Percentiles rank a stretch among this genome's conserved stretches.
Evolutionary conservation across 1,140 invertebrate genomes (phyloP).

Genomic region (Goniozus legneri): DNA sequence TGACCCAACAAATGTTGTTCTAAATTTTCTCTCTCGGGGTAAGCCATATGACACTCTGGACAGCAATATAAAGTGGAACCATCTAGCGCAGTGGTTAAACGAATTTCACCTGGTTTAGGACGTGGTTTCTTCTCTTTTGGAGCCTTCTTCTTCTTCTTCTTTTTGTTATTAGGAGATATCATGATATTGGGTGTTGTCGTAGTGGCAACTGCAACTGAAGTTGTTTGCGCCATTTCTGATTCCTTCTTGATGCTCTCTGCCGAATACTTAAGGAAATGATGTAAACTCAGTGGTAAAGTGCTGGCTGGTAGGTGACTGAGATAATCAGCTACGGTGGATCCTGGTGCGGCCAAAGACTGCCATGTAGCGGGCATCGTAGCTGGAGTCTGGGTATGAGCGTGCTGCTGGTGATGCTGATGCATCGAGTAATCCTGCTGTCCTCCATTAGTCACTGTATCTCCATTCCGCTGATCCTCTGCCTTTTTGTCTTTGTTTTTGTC

Average conservation of each 20-base stretch:
- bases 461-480: constrained; percentile 37
- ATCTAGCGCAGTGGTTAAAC: constrained; percentile 75
- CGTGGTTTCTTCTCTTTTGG: constrained; percentile 76
- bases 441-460: constrained; percentile 38
- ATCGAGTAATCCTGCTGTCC: constrained; percentile 49
- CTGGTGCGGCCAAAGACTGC: constrained; percentile 72
- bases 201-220: constrained; percentile 56
- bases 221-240: constrained; percentile 60
- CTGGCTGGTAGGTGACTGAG: constrained; percentile 70
- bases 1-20: constrained; percentile 80
- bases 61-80: constrained; percentile 81
- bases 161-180: constrained; percentile 61
- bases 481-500: constrained; percentile 51
- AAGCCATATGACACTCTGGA: constrained; percentile 82
- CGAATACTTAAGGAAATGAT: constrained; percentile 82
- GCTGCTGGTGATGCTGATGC: constrained; percentile 52
- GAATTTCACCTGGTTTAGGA: constrained; percentile 78
- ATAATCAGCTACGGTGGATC: constrained; percentile 78
- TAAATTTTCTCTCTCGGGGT: constrained; percentile 74
- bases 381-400: constrained; percentile 52
- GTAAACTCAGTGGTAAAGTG: constrained; percentile 72
- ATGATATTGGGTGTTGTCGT: constrained; percentile 51
- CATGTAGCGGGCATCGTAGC: constrained; percentile 59
- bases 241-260: constrained; percentile 74
- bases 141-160: constrained; percentile 80